Conservation (phyloP, 2,888 invertebrate genomes). For the Pseudococcus jackbeardsleyi region DNA sequence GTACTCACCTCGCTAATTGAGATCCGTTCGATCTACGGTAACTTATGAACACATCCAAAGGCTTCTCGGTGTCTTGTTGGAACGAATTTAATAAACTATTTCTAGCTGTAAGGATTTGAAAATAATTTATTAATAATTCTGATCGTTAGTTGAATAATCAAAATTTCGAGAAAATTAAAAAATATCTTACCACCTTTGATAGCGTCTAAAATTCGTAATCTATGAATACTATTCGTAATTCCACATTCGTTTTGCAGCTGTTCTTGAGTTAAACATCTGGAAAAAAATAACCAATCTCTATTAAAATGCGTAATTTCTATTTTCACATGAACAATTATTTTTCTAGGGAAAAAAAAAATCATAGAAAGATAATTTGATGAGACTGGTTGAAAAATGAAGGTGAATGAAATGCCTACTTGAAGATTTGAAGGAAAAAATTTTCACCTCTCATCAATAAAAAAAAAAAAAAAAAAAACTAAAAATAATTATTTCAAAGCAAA, state of each 20-base stretch:
- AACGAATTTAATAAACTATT: not conserved
- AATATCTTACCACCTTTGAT: conserved; percentile 71
- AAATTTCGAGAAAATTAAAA: not conserved
- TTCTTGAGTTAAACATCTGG: conserved; percentile 82
- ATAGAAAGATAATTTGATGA: too few relatives aligned
- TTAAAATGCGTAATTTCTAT: too few relatives aligned
- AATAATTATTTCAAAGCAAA: too few relatives aligned
- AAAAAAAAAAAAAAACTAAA: too few relatives aligned
- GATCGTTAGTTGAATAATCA: conserved; percentile 45
- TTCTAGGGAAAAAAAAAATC: too few relatives aligned
- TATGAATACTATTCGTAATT: conserved; percentile 94
- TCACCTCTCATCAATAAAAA: too few relatives aligned
- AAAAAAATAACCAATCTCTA: conserved; percentile 17
- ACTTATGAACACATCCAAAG: conserved; percentile 97
- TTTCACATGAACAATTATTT: too few relatives aligned
- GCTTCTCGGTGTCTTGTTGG: conserved; percentile 76
- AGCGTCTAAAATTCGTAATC: conserved; percentile 89
- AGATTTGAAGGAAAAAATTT: too few relatives aligned
- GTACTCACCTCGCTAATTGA: conserved; percentile 82
- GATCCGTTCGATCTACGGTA: conserved; percentile 98
- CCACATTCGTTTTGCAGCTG: conserved; percentile 91
- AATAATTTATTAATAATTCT: not conserved
- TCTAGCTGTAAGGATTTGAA: conserved; percentile 7
- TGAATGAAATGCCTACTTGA: too few relatives aligned
- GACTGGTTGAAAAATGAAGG: too few relatives aligned